Percentiles rank a stretch among this genome's conserved stretches.
Conservation (phyloP, 2,888 invertebrate species). For the Pyrgus malvae region DNA sequence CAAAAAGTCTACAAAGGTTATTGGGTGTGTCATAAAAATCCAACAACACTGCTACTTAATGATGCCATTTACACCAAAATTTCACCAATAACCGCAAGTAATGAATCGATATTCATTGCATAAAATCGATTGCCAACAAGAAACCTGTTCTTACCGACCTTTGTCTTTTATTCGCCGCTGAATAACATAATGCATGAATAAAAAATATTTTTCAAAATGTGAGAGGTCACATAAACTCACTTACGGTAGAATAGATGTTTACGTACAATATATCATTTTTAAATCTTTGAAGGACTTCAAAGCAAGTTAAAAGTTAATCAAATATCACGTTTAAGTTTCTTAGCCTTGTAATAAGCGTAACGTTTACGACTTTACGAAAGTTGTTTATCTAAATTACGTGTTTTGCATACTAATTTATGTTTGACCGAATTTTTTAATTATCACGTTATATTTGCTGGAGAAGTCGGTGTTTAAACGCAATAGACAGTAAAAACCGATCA, state of each 20-base stretch:
- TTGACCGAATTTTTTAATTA: constrained; percentile 17
- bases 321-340: background rate
- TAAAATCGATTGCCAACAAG: constrained; percentile 58
- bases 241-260: constrained; percentile 25
- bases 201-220: constrained; percentile 31
- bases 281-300: background rate
- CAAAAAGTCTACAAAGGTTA: constrained; percentile 27
- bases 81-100: constrained; percentile 52
- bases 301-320: background rate
- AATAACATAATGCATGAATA: constrained; percentile 34
- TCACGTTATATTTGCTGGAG: constrained; percentile 5
- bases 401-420: constrained; percentile 22
- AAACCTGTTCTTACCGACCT: constrained; percentile 62
- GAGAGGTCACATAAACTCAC: constrained; percentile 36
- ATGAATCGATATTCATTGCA: constrained; percentile 61
- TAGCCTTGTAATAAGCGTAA: constrained; percentile 6
- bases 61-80: constrained; percentile 50
- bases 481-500: constrained; percentile 38
- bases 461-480: constrained; percentile 24
- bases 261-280: background rate
- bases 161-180: constrained; percentile 52
- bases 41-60: constrained; percentile 39
- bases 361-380: constrained; percentile 9
- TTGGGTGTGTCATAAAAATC: constrained; percentile 26
- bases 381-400: constrained; percentile 15